Base-by-base conservation (phyloP, 2,888 invertebrate species). In the Harpalus rubripes region DNA sequence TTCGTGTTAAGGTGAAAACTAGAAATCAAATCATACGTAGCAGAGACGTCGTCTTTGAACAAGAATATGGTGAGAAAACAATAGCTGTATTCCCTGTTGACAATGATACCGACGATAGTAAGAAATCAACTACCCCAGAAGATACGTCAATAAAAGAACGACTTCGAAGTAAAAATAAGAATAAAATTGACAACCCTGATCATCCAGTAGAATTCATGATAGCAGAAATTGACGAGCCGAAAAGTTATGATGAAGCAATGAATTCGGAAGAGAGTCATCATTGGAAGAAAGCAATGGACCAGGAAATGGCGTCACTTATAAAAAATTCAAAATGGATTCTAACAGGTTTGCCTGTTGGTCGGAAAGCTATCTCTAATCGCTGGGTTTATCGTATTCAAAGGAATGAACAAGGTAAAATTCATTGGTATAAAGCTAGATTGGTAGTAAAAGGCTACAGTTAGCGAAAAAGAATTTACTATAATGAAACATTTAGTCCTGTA, bases 351-450 rank as follows among this genome's bases (percentile, higher is more conserved):
- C 22, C 22, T 22, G 22, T 22, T 22, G 22, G 22, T 22, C 22
- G 22, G 22, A 22, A 22, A 22, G 1, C 22, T 22, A 22, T 22
- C 22, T 22, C 22, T 22, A 22, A 22, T 22, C 22, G 22, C 22
- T 22, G 22, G 22, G 22, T 22, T 22, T 22, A 22, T 22, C 1
- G 22, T 22, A 22, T 22, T 22, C 1, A 88, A 68, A 44, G 80
- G 10, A 86, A 86, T 26, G 63, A 76, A 7, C 81, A 87, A 44
- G 86, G 84, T 1, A 83, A 59, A 10, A 63, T 86, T 7, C 61
- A 86, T 7, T 44, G 87, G 1, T 88, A 86, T 87, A 89, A 88
- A 81, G 89, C 88, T 18, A 78, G 89, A 52, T 86, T 89, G 4
- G 89, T 89, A 56, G 88, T 22, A 22, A 22, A 22, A 22, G 22